Conservation (phyloP, 2,113 vertebrate species). For the Porphyrio hochstetteri region DNA sequence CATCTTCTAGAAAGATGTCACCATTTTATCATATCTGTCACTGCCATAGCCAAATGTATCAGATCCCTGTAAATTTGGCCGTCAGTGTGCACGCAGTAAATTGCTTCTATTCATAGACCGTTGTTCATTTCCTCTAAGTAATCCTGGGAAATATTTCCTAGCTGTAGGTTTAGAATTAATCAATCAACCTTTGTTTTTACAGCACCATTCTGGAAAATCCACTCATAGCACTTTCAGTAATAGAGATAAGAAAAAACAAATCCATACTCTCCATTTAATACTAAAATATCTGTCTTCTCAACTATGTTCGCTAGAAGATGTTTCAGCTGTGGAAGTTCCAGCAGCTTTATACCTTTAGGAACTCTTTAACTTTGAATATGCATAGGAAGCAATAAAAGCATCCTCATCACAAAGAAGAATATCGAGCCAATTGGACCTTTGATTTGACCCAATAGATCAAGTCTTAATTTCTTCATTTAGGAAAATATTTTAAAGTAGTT, state of each 20-base stretch:
- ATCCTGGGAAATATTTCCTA: constrained; percentile 52
- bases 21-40: neutral
- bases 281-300: constrained; percentile 69
- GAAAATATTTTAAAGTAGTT: neutral
- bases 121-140: constrained; percentile 47
- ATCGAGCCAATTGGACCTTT: neutral
- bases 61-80: neutral
- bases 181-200: constrained; percentile 77
- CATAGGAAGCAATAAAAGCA: neutral
- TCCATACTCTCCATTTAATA: constrained; percentile 72
- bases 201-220: constrained; percentile 72
- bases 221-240: constrained; percentile 73
- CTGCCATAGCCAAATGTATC: neutral
- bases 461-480: neutral
- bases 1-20: neutral
- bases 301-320: neutral
- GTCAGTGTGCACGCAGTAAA: neutral
- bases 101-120: neutral
- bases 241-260: constrained; percentile 63
- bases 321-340: constrained; percentile 28
- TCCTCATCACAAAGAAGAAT: neutral
- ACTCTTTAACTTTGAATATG: neutral
- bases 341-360: neutral
- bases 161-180: constrained; percentile 66
- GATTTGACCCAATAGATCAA: neutral